Percentiles rank a stretch among this genome's conserved stretches.
These are phyloP conservation scores for Sorex fumeus DNA, from an alignment of 2,113 vertebrate species.

Conservation along the genomic window DNA sequence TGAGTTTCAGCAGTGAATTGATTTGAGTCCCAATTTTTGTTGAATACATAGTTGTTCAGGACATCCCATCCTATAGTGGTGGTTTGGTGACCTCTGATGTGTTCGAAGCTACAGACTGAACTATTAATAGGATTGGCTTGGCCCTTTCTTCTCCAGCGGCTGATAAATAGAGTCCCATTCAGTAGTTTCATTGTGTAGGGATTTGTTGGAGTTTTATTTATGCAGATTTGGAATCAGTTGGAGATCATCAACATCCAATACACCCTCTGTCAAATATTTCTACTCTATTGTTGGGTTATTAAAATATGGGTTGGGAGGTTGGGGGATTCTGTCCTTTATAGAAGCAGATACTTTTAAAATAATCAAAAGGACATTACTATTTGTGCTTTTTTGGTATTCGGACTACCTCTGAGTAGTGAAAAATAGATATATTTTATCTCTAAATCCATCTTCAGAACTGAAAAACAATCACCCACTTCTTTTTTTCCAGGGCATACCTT, in stretches of 20 bases:
- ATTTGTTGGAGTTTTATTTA: constrained; percentile 81
- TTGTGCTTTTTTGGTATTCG: constrained; percentile 47
- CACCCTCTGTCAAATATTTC: constrained; percentile 79
- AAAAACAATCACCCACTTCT: neutral
- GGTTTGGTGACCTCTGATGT: constrained; percentile 70
- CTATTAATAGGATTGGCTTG: constrained; percentile 72
- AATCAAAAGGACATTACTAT: constrained; percentile 66
- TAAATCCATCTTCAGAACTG: constrained; percentile 57
- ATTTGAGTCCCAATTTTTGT: constrained; percentile 74
- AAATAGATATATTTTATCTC: constrained; percentile 43
- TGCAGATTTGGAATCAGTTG: constrained; percentile 80
- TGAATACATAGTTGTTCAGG: constrained; percentile 52
- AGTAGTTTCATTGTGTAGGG: constrained; percentile 74
- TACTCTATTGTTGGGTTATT: constrained; percentile 79
- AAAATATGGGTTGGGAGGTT: constrained; percentile 77
- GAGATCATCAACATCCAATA: constrained; percentile 79
- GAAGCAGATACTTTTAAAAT: constrained; percentile 67
- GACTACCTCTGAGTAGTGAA: constrained; percentile 7
- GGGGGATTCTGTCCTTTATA: constrained; percentile 69
- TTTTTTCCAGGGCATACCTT: constrained; percentile 49
- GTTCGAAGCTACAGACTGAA: constrained; percentile 72
- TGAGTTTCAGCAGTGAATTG: constrained; percentile 73
- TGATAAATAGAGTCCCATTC: constrained; percentile 76
- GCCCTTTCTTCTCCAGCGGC: constrained; percentile 74
- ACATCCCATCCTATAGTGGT: constrained; percentile 57